Evolutionary conservation across 1,140 invertebrate species (phyloP), one percentile per base, ranked within the genome.

Genomic region (Agrypnia vestita): DNA sequence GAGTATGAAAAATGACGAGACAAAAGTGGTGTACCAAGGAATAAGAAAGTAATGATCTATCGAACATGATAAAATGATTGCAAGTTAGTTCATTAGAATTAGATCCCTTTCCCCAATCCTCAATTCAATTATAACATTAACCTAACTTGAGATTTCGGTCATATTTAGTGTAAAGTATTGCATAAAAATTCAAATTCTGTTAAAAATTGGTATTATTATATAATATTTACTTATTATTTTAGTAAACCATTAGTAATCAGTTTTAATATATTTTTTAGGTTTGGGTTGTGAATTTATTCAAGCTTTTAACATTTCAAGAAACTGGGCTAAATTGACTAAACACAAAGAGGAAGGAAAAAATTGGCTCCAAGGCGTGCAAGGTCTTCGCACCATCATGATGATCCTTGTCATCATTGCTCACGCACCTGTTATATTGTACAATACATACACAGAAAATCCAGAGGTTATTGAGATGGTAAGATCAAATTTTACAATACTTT

Each of bases 401-500:
- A 0, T 35, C n/a, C 13, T 64, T 25, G 25, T 64, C 8, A 43
- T 64, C 7, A 11, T 64, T 13, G 10, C 61, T 13, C 61, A 64
- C 35, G 12, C 0, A 6, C 35, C 19, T 43, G 7, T 35, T 44
- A 0, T 64, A 6, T 25, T 43, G 19, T 64, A 64, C 61, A 64
- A 35, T 35, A n/a, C 35, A 8, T 64, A 64, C 25, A 13, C 25
- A 10, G 35, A 43, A 13, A 64, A 64, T 64, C 19, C 61, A 13
- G 61, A 64, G n/a, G 12, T 64, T n/a, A 25, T 64, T 43, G 61
- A 64, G 35, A 43, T 15, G 13, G 61, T 64, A n/a, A 64, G 17
- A 17, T 4, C 3, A 17, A 3, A 59, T 59, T 19, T 59, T 59
- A n/a, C 17, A 59, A 10, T 59, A 19, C n/a, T n/a, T n/a, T n/a